phyloP scores from a whole-genome alignment of 2,797 vertebrate genomes.

The Xyrichtys novacula region DNA sequence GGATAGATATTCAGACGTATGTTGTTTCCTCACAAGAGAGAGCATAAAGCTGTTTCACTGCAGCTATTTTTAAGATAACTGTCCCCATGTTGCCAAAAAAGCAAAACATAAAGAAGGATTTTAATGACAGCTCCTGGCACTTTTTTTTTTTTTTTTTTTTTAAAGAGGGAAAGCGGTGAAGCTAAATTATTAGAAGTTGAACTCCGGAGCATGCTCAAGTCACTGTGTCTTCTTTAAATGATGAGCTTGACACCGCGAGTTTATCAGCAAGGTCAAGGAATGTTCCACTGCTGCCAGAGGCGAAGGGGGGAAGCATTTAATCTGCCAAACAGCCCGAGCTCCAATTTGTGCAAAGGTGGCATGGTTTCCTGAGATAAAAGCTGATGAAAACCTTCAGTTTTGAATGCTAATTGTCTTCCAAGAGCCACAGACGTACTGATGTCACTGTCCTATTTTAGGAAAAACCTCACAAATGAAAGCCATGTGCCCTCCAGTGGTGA shows the following conservation, averaged over 20 bases:
- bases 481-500: conserved; percentile 66
- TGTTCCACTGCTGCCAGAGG: conserved; percentile 31
- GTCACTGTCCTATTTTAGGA: conserved; percentile 69
- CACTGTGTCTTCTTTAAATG: conserved; percentile 50
- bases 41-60: not conserved
- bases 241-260: conserved; percentile 52
- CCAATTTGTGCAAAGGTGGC: conserved; percentile 69
- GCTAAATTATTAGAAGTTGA: conserved; percentile 35
- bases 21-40: not conserved
- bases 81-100: not conserved
- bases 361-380: conserved; percentile 69
- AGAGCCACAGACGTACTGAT: conserved; percentile 49
- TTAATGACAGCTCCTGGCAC: conserved; percentile 3
- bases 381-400: conserved; percentile 56
- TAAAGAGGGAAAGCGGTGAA: conserved; percentile 4
- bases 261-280: conserved; percentile 72
- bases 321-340: conserved; percentile 62
- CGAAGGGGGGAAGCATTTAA: conserved; percentile 25
- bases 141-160: too few species aligned
- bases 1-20: not conserved
- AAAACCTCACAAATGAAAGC: conserved; percentile 49
- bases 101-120: conserved; percentile 5
- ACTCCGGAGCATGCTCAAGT: conserved; percentile 12
- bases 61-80: not conserved
- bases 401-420: conserved; percentile 70